These are phyloP conservation scores for Sarcophaga carnaria DNA, from an alignment of 2,888 invertebrate genomes.

Conservation along the genomic window DNA sequence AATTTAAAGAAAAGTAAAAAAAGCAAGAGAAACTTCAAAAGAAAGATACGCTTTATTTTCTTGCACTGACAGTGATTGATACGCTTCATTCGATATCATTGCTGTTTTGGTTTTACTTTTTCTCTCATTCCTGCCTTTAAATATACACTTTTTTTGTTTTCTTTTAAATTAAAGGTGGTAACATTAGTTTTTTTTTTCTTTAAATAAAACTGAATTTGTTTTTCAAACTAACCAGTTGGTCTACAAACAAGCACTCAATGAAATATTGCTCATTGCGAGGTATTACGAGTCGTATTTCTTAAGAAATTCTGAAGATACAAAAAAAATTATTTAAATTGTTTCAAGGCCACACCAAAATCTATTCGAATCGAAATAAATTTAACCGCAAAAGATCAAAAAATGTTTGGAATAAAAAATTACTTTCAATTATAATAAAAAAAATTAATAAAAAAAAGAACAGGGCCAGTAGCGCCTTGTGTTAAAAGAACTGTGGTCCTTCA, in stretches of 20 bases:
- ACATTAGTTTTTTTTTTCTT: conserved; percentile 24
- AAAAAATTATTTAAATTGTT: too few relatives aligned
- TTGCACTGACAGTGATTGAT: conserved; percentile 78
- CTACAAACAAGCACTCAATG: background rate
- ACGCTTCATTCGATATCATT: conserved; percentile 73
- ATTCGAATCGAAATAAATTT: too few relatives aligned
- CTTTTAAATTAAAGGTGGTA: conserved; percentile 62
- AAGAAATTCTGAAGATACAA: background rate
- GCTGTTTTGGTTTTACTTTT: background rate
- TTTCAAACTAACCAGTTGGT: conserved; percentile 10
- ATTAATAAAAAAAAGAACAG: too few relatives aligned
- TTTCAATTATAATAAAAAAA: too few relatives aligned
- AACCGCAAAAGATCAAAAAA: too few relatives aligned
- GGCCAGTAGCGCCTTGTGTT: too few relatives aligned
- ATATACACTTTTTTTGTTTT: background rate
- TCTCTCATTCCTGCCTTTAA: conserved; percentile 33
- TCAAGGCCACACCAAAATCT: too few relatives aligned
- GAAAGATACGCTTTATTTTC: conserved; percentile 52
- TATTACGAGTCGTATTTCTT: background rate
- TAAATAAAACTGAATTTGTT: background rate
- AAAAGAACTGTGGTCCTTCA: too few relatives aligned
- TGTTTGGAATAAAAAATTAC: too few relatives aligned
- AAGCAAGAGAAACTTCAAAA: conserved; percentile 53
- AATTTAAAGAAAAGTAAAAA: conserved; percentile 41
- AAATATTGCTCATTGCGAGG: background rate